Evolutionary conservation across 2,797 vertebrate species (phyloP), one percentile per base, ranked within the genome.

Genomic region (Gambelia wislizenii): DNA sequence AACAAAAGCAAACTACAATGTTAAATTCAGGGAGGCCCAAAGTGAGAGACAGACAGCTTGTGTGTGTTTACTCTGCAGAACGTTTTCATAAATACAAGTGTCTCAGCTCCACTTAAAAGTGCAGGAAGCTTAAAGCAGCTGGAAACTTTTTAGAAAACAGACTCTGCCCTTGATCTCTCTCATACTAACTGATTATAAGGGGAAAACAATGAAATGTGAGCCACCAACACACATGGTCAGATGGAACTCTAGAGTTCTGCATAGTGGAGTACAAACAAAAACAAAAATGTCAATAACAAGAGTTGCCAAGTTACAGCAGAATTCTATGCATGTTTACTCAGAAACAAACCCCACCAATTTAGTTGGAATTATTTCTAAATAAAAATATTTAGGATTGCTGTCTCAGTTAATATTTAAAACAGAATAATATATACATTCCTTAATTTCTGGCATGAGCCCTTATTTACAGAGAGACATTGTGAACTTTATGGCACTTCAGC

Each of bases 61-160:
- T 36, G 42, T 52, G 52, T 83, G 30, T 83, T 30, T 39, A 36
- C 74, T 14, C 47, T 77, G 9, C 8, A 61, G 47, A 42, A n/a
- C 12, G 47, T 13, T 49, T 47, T 44, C 18, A 78, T 49, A 64
- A 64, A 78, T 64, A 59, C 56, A 47, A 25, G 44, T 67, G 13
- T 49, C 52, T 67, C 22, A 67, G n/a, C 59, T 78, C 36, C 14
- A 78, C 75, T 69, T 67, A 52, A 78, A 86, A 78, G 59, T 36
- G n/a, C 75, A 86, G 33, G 70, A 86, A 86, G 47, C 56, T 22
- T 78, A 36, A 67, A 77, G 20, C 20, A 86, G 85, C 6, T 47
- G 9, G 83, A 85, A 77, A 75, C 74, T 49, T 77, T 4, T 76
- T 77, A 16, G 36, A 75, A 75, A 75, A 78, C 25, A 86, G 56